These are phyloP conservation scores for Trachymyrmex cornetzi DNA, from an alignment of 1,140 invertebrate genomes.

Conservation along the genomic window DNA sequence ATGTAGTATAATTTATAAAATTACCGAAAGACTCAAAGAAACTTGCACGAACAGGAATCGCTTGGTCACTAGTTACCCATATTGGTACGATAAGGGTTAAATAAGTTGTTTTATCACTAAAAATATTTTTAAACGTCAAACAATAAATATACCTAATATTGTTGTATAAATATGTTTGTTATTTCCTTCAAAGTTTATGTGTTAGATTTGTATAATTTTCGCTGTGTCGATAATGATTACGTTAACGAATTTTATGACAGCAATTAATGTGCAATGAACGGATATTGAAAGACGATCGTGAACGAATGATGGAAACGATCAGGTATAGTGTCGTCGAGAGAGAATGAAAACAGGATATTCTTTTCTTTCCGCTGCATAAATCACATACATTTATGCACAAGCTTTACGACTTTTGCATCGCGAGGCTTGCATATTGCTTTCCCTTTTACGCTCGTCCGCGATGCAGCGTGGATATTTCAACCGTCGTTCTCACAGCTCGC, in stretches of 20 bases:
- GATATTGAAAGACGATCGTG: constrained; percentile 8
- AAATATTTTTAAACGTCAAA: background rate
- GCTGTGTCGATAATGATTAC: background rate
- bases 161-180: background rate
- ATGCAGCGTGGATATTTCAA: constrained; percentile 44
- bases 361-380: constrained; percentile 47
- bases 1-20: too few relatives aligned
- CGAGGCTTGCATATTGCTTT: background rate
- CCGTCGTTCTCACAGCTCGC: constrained; percentile 16
- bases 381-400: constrained; percentile 50
- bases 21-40: too few relatives aligned
- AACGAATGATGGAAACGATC: constrained; percentile 11
- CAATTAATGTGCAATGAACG: constrained; percentile 1
- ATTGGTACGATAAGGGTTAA: too few relatives aligned
- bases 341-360: constrained; percentile 18
- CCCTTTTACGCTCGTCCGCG: constrained; percentile 29
- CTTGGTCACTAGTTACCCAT: too few relatives aligned
- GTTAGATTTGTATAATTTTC: background rate
- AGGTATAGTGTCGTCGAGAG: background rate
- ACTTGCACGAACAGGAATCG: too few relatives aligned
- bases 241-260: constrained; percentile 29
- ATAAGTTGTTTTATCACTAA: background rate
- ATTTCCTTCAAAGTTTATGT: background rate
- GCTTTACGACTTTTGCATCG: constrained; percentile 41
- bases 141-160: background rate